These are phyloP conservation scores for Cybosia mesomella DNA, from an alignment of 2,888 invertebrate genomes.

Conservation along the genomic window DNA sequence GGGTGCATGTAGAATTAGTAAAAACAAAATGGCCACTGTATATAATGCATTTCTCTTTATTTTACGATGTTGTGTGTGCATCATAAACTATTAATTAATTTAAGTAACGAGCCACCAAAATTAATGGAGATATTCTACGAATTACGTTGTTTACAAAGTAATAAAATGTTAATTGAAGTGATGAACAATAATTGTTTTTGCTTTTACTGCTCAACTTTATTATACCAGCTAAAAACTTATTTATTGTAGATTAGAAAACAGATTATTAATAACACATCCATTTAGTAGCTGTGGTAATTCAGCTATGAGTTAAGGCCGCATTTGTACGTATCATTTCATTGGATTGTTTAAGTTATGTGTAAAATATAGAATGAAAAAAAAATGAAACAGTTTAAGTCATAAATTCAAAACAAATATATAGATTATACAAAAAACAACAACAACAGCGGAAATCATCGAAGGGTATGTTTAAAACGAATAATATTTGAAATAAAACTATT, in stretches of 20 bases:
- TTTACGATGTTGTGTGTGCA: slow-evolving; percentile 16
- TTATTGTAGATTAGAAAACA: neutral
- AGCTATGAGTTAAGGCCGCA: neutral
- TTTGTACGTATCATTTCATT: neutral
- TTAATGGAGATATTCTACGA: neutral
- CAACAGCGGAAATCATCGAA: neutral
- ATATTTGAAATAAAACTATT: too few relatives aligned
- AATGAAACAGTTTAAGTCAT: too few relatives aligned
- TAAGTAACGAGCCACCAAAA: slow-evolving; percentile 2
- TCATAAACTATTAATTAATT: slow-evolving; percentile 22
- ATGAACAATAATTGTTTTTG: neutral
- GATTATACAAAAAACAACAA: too few relatives aligned
- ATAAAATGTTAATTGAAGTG: neutral
- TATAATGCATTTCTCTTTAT: slow-evolving; percentile 18
- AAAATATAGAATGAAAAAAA: neutral
- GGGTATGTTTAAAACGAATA: neutral
- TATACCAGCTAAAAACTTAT: neutral
- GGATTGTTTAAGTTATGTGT: neutral
- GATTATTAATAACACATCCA: neutral
- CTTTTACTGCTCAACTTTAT: neutral
- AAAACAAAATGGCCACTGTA: slow-evolving; percentile 8
- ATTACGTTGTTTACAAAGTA: slow-evolving; percentile 10
- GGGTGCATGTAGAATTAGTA: too few relatives aligned
- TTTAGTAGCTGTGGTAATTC: too few relatives aligned
- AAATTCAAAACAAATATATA: too few relatives aligned